These are phyloP conservation scores for Cygnus atratus DNA, from an alignment of 2,113 vertebrate genomes.

Conservation along the genomic window DNA sequence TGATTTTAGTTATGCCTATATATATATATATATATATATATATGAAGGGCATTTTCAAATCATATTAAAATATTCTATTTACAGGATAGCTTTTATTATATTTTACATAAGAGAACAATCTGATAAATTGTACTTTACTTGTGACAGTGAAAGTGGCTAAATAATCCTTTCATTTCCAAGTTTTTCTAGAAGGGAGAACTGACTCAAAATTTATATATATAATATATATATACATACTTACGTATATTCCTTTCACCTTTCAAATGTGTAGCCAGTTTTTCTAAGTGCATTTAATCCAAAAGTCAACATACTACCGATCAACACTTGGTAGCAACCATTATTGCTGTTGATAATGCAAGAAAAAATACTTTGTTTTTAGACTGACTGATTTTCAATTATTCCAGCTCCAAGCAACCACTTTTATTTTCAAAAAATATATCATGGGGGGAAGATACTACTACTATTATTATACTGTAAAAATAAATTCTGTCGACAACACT, in stretches of 20 bases:
- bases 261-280: neutral
- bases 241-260: neutral
- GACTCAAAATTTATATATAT: neutral
- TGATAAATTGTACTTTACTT: neutral
- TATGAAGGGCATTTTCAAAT: neutral
- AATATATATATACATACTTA: neutral
- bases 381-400: neutral
- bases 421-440: neutral
- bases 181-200: neutral
- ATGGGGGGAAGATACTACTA: neutral
- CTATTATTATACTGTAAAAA: neutral
- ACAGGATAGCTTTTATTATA: neutral
- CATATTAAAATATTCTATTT: neutral
- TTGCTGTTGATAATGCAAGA: neutral
- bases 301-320: neutral
- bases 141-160: neutral
- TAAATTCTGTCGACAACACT: neutral
- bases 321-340: neutral
- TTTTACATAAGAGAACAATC: neutral
- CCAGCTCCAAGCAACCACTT: neutral
- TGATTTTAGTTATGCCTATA: neutral
- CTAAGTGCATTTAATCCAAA: neutral
- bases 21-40: neutral
- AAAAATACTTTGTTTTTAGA: neutral
- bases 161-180: neutral